Percentiles rank a stretch among this genome's conserved stretches.
Conservation (phyloP, 2,888 invertebrate species). For the Pyrrhosoma nymphula region DNA sequence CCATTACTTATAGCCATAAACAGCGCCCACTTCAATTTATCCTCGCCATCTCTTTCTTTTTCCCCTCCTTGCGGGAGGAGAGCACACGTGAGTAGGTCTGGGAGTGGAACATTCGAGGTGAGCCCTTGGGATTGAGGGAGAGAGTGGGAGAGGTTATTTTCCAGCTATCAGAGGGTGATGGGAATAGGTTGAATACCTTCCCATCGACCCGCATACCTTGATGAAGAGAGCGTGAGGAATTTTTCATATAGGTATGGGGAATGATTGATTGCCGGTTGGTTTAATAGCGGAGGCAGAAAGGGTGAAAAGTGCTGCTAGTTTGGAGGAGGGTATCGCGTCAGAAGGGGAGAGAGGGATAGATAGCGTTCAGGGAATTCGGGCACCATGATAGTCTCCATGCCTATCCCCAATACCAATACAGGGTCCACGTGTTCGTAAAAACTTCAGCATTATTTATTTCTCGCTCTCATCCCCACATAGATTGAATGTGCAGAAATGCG, state of each 20-base stretch:
- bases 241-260: constrained; percentile 40
- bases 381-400: neutral
- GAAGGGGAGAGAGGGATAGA: neutral
- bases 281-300: neutral
- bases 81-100: neutral
- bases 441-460: neutral
- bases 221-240: constrained; percentile 53
- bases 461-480: neutral
- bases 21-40: neutral
- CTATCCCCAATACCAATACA: neutral
- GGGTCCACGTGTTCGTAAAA: neutral
- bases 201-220: constrained; percentile 60
- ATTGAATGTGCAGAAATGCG: neutral
- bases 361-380: neutral
- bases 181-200: constrained; percentile 41
- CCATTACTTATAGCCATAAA: neutral
- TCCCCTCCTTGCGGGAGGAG: neutral
- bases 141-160: neutral
- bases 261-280: constrained; percentile 55
- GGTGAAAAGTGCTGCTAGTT: constrained; percentile 29
- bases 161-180: neutral
- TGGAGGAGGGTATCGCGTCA: neutral
- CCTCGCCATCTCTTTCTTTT: neutral
- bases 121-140: neutral
- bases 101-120: neutral